Base-by-base conservation (phyloP, 2,113 vertebrate species). In the Aspiorhynchus laticeps region DNA sequence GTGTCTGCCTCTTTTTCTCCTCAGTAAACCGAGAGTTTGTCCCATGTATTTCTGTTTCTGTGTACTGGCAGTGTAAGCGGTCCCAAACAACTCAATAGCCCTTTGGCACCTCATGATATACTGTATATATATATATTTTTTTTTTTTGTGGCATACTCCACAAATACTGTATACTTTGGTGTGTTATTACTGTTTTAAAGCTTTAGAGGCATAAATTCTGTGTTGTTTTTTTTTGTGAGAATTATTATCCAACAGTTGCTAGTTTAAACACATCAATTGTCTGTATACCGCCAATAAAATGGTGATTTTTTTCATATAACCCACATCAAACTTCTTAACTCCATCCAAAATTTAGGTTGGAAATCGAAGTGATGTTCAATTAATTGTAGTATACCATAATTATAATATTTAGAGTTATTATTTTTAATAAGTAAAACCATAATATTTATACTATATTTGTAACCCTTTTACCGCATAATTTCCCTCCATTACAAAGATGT, bases 21-120 rank as follows among this genome's bases (percentile, higher is more conserved):
- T 10, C 17, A 21, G 17, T 53, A 33, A 53, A 53, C 46, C 48
- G 6, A 31, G 17, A 77, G 76, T 53, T 51, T 78, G 7, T 36
- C 51, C 28, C 48, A 33, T 79, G 48, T 7, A 80, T 80, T 80
- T 36, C 12, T 81, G 14, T 65, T 19, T 77, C 14, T 77, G n/a
- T 63, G 10, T 26, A 1, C 17, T 74, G n/a, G 53, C 12, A 7
- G 17, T 80, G 48, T 61, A 3, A 6, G 31, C 28, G 0, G 31
- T n/a, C 33, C 21, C 5, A 21, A 74, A 7, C 21, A n/a, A 75
- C 36, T 43, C 71, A 26, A 74, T n/a, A 43, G 38, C 24, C 5
- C 11, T 74, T 74, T 43, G 31, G 4, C 8, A 38, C 8, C 9
- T 61, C 17, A 24, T 59, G n/a, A n/a, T n/a, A n/a, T n/a, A n/a